Percentiles rank a stretch among this genome's conserved stretches.
phyloP scores from a whole-genome alignment of 2,113 vertebrate species.

The Canis aureus region DNA sequence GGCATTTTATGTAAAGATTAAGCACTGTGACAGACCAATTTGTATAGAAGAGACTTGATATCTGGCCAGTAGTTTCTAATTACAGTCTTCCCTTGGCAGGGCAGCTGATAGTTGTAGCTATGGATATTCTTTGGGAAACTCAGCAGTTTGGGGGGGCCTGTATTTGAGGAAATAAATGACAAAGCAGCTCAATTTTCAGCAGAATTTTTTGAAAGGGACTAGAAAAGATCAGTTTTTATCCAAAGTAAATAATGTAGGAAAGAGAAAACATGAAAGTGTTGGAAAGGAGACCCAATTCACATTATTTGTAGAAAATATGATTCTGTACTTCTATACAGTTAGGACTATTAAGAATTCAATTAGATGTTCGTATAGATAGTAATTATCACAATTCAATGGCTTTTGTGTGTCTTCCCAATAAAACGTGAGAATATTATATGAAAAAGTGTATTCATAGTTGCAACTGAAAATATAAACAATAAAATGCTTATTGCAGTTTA shows the following conservation, averaged over 20 bases:
- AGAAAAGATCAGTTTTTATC: slow-evolving; percentile 29
- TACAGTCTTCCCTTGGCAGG: slow-evolving; percentile 5
- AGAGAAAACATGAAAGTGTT: not conserved
- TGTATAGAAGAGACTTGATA: not conserved
- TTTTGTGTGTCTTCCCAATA: slow-evolving; percentile 29
- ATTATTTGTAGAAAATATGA: slow-evolving; percentile 46
- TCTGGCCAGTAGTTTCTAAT: slow-evolving; percentile 48
- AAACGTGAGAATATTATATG: slow-evolving; percentile 1
- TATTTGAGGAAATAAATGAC: slow-evolving; percentile 52
- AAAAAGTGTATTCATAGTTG: slow-evolving; percentile 38
- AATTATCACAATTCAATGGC: slow-evolving; percentile 46
- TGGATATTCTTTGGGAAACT: not conserved
- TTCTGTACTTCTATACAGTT: not conserved
- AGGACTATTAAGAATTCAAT: slow-evolving; percentile 57
- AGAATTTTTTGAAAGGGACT: not conserved
- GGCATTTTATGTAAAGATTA: not conserved
- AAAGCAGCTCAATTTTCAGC: slow-evolving; percentile 28
- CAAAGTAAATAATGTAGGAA: slow-evolving; percentile 32
- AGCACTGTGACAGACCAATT: not conserved
- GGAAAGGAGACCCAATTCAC: slow-evolving; percentile 53
- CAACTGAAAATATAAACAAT: slow-evolving; percentile 53
- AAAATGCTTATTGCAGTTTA: slow-evolving; percentile 45
- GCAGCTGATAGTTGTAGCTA: not conserved
- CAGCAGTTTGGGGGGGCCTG: not conserved
- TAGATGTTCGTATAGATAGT: slow-evolving; percentile 54